These are phyloP conservation scores for Carapus acus DNA, from an alignment of 2,797 vertebrate genomes.

Conservation along the genomic window DNA sequence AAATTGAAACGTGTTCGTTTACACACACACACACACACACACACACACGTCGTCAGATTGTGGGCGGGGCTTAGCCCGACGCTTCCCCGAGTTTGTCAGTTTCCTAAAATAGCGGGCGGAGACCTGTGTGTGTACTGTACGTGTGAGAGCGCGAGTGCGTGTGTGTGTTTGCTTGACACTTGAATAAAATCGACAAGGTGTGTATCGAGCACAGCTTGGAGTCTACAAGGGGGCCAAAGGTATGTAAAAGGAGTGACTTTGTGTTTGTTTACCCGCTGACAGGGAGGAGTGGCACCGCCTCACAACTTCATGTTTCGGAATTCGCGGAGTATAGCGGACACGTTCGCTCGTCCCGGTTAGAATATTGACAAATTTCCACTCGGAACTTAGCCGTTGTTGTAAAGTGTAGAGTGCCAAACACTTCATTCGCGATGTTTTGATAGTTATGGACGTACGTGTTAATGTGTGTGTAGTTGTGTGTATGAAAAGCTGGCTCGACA, in stretches of 20 bases:
- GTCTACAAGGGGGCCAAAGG: slow-evolving; percentile 32
- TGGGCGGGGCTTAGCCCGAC: slow-evolving; percentile 49
- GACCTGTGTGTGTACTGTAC: background rate
- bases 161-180: slow-evolving; percentile 7
- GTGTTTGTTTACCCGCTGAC: background rate
- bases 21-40: slow-evolving; percentile 3
- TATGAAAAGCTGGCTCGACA: too few species aligned
- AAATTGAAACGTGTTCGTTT: too few species aligned
- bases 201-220: background rate
- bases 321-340: background rate
- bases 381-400: too few species aligned
- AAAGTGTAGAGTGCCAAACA: too few species aligned
- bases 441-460: too few species aligned
- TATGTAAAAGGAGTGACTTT: background rate
- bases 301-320: background rate
- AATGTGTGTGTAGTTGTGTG: too few species aligned
- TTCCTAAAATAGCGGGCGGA: slow-evolving; percentile 54
- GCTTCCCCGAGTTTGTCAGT: slow-evolving; percentile 53
- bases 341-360: background rate
- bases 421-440: too few species aligned
- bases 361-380: too few species aligned
- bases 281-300: too few species aligned
- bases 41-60: background rate
- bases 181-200: background rate
- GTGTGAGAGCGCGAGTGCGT: background rate